These are phyloP conservation scores for Noctua janthina DNA, from an alignment of 2,888 invertebrate genomes.

Conservation along the genomic window DNA sequence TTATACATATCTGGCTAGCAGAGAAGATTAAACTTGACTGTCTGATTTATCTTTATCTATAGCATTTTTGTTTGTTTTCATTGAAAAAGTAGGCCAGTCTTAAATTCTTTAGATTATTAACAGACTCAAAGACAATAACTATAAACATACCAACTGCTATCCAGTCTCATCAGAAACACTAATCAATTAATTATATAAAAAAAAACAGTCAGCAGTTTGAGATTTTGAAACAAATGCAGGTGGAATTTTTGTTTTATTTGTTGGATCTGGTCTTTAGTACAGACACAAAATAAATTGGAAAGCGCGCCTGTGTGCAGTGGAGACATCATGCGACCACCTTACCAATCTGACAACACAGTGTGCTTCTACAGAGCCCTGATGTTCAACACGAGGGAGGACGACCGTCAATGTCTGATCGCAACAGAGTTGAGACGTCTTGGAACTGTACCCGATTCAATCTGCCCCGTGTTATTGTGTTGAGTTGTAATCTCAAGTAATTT, in stretches of 20 bases:
- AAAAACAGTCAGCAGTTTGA: background rate
- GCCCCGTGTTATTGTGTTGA: too few species aligned
- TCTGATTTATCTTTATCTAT: conserved; percentile 15
- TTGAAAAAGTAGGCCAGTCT: conserved; percentile 34
- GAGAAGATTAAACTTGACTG: conserved; percentile 5
- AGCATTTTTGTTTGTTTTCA: conserved; percentile 36
- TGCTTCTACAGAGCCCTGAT: too few species aligned
- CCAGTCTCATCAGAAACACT: background rate
- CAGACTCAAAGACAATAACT: conserved; percentile 2
- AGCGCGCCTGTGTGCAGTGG: too few species aligned
- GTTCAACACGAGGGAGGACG: too few species aligned
- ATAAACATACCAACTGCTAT: background rate
- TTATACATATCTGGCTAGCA: conserved; percentile 7
- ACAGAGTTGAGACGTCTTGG: too few species aligned
- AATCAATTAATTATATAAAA: background rate
- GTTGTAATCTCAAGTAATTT: too few species aligned
- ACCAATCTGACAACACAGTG: too few species aligned
- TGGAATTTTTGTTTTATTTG: background rate
- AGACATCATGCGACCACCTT: too few species aligned
- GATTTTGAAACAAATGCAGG: background rate
- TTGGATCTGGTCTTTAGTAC: too few species aligned
- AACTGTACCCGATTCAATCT: too few species aligned
- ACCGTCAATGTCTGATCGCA: too few species aligned
- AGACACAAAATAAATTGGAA: too few species aligned
- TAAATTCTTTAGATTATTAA: background rate